Evolutionary conservation across 1,140 invertebrate species (phyloP).

Genomic region (Orchesella cincta): DNA sequence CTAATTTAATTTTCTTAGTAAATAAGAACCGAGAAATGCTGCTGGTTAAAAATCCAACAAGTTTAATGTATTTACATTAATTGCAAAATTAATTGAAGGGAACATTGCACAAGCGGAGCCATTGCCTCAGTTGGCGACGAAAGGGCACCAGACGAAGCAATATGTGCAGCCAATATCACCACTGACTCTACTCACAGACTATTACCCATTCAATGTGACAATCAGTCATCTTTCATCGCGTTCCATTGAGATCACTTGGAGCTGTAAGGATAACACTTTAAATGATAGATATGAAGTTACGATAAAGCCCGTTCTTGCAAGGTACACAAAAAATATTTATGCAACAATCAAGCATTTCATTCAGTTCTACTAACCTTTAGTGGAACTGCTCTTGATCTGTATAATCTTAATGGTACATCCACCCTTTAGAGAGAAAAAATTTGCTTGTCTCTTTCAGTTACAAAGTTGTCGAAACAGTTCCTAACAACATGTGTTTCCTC

Average conservation of each 20-base stretch:
- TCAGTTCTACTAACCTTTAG: not conserved
- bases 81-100: not conserved
- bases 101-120: not conserved
- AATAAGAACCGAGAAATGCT: too few relatives aligned
- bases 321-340: constrained; percentile 34
- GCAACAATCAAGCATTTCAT: not conserved
- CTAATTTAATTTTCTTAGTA: too few relatives aligned
- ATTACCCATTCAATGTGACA: constrained; percentile 44
- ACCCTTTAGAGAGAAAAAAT: not conserved
- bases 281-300: constrained; percentile 49
- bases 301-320: constrained; percentile 42
- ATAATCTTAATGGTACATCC: not conserved
- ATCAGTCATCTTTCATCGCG: constrained; percentile 40
- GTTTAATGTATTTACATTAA: too few relatives aligned
- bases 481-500: constrained; percentile 43
- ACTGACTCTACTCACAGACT: not conserved
- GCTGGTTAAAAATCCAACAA: too few relatives aligned
- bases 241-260: constrained; percentile 47
- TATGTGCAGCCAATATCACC: not conserved
- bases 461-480: constrained; percentile 48
- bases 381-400: not conserved
- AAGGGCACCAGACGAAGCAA: not conserved
- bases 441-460: constrained; percentile 38
- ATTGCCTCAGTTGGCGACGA: not conserved
- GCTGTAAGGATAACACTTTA: constrained; percentile 36